These are phyloP conservation scores for Bathynomus jamesi DNA, from an alignment of 1,140 invertebrate species.

Conservation along the genomic window DNA sequence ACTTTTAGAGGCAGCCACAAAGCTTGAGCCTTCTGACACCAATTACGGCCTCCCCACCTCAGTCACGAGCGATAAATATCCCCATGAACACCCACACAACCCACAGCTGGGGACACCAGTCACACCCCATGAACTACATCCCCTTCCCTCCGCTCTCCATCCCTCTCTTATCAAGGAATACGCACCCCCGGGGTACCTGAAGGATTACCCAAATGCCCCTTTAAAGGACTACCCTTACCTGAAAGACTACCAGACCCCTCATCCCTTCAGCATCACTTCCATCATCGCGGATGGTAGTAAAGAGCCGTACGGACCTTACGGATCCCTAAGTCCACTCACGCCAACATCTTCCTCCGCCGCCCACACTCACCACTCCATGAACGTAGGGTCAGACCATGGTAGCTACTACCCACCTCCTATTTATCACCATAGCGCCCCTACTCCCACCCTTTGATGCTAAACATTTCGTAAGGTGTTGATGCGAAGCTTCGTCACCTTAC, in stretches of 20 bases:
- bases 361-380: constrained; percentile 1
- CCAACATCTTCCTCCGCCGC: constrained; percentile 9
- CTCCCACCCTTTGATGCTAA: constrained; percentile 13
- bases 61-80: constrained; percentile 12
- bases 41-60: constrained; percentile 26
- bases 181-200: constrained; percentile 29
- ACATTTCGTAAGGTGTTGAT: background rate
- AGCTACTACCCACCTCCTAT: constrained; percentile 8
- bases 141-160: constrained; percentile 9
- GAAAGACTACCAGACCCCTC: constrained; percentile 33
- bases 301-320: constrained; percentile 8
- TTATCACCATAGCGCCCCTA: constrained; percentile 13
- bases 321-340: constrained; percentile 6
- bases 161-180: constrained; percentile 29
- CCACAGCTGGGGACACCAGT: constrained; percentile 14
- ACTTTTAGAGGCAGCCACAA: constrained; percentile 32
- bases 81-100: constrained; percentile 13
- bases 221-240: constrained; percentile 35
- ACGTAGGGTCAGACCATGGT: constrained; percentile 8
- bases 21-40: constrained; percentile 30
- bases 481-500: too few relatives aligned
- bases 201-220: constrained; percentile 33
- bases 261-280: constrained; percentile 37
- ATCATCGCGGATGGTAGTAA: constrained; percentile 26
- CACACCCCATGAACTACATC: constrained; percentile 3